These are phyloP conservation scores for Anoplopoma fimbria DNA, from an alignment of 2,113 vertebrate species.

Conservation along the genomic window DNA sequence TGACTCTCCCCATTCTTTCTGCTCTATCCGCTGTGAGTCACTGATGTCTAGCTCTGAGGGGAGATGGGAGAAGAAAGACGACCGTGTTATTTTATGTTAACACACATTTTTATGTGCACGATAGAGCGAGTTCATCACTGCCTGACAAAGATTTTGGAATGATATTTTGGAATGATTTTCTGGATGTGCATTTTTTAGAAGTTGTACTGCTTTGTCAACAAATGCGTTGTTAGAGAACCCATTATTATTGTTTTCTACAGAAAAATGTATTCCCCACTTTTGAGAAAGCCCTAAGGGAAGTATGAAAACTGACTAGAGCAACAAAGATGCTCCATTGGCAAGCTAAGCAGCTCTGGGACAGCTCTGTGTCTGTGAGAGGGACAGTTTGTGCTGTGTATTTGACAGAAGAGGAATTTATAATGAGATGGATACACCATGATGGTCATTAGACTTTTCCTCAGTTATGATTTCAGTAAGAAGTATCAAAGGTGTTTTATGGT, in stretches of 20 bases:
- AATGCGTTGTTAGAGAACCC: conserved; percentile 2
- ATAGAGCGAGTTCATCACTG: neutral
- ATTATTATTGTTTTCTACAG: conserved; percentile 2
- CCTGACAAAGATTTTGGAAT: neutral
- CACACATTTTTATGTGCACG: neutral
- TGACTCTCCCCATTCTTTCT: neutral
- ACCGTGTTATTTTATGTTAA: conserved; percentile 29
- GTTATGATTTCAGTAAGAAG: neutral
- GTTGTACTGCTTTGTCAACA: neutral
- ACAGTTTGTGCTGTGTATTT: neutral
- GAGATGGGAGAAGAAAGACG: conserved; percentile 15
- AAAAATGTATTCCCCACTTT: conserved; percentile 29
- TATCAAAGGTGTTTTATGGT: neutral
- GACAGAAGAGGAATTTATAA: conserved; percentile 30
- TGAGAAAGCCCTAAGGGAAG: conserved; percentile 31
- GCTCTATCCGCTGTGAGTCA: conserved; percentile 15
- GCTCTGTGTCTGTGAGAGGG: conserved; percentile 26
- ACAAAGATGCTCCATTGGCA: conserved; percentile 65
- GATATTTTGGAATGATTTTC: neutral
- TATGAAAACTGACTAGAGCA: conserved; percentile 52
- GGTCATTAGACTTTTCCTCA: neutral
- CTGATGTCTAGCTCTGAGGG: conserved; percentile 19
- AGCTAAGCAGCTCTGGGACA: conserved; percentile 54
- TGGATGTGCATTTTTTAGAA: neutral
- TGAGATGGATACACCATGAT: conserved; percentile 11